phyloP scores from a whole-genome alignment of 1,140 invertebrate genomes.

The Eumeta japonica region DNA sequence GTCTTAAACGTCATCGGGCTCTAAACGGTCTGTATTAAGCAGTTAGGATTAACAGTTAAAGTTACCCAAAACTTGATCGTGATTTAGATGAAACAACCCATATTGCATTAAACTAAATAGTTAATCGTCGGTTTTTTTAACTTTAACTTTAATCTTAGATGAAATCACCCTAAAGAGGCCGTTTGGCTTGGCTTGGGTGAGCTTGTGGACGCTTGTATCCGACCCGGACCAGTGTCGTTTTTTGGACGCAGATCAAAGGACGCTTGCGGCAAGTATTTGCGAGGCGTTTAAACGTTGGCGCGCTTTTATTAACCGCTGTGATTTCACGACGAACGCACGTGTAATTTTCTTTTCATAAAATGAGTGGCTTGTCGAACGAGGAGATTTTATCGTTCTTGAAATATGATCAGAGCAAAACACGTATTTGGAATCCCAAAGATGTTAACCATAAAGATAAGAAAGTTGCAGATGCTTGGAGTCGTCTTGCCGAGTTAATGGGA shows the following conservation, averaged over 20 bases:
- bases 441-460: conserved; percentile 15
- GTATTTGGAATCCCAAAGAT: conserved; percentile 2
- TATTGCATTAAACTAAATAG: no score
- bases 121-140: no score
- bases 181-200: conserved; percentile 12
- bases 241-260: conserved; percentile 13
- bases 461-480: conserved; percentile 12
- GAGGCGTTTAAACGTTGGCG: conserved; percentile 10
- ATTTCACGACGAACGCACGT: conserved; percentile 1
- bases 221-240: conserved; percentile 13
- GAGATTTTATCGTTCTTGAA: neutral
- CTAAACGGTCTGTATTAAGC: no score
- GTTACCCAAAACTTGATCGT: no score
- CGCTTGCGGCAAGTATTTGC: conserved; percentile 10
- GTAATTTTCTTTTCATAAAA: neutral
- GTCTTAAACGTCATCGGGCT: no score
- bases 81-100: no score
- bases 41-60: no score
- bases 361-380: neutral
- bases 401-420: conserved; percentile 3
- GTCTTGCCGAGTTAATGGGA: conserved; percentile 5
- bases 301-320: neutral
- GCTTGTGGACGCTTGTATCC: conserved; percentile 7
- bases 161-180: conserved; percentile 10
- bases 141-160: no score